phyloP scores from a whole-genome alignment of 2,888 invertebrate genomes.

The Drosophila fulvimacula region DNA sequence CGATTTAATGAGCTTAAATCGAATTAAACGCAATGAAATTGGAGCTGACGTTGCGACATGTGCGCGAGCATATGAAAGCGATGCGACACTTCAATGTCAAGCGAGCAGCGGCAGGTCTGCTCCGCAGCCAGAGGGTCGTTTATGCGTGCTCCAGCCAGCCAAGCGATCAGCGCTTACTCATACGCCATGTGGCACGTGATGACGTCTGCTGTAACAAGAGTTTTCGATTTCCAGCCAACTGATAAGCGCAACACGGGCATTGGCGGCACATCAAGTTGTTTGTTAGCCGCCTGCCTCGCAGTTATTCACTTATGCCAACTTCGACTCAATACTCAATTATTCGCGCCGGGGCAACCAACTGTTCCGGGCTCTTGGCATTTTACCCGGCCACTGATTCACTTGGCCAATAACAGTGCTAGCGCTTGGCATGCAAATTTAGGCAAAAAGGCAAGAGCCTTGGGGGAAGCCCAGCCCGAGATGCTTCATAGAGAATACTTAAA shows the following conservation, averaged over 20 bases:
- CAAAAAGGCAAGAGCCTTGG: background rate
- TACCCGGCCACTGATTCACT: slow-evolving; percentile 25
- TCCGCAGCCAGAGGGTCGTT: background rate
- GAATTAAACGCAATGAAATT: slow-evolving; percentile 52
- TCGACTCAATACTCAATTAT: background rate
- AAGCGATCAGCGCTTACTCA: slow-evolving; percentile 35
- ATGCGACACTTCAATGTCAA: slow-evolving; percentile 62
- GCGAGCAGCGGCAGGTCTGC: slow-evolving; percentile 20
- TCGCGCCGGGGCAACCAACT: slow-evolving; percentile 12
- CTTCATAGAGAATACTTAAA: background rate
- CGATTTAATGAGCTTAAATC: slow-evolving; percentile 45
- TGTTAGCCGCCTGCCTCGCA: background rate
- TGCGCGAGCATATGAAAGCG: slow-evolving; percentile 45
- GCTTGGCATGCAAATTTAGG: background rate
- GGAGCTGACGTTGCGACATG: slow-evolving; percentile 25
- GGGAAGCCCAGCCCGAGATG: background rate
- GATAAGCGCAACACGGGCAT: slow-evolving; percentile 47
- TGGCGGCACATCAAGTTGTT: background rate
- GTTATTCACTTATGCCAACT: slow-evolving; percentile 1
- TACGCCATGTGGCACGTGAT: slow-evolving; percentile 22
- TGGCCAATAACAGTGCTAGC: too few species aligned
- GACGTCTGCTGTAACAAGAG: slow-evolving; percentile 22
- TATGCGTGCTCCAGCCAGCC: slow-evolving; percentile 11
- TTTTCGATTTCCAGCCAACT: slow-evolving; percentile 50
- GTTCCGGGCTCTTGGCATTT: slow-evolving; percentile 24